A percentile compares a stretch with the other conserved stretches of the same genome.
phyloP scores from a whole-genome alignment of 2,113 vertebrate species.

The Eubucco bourcierii region DNA sequence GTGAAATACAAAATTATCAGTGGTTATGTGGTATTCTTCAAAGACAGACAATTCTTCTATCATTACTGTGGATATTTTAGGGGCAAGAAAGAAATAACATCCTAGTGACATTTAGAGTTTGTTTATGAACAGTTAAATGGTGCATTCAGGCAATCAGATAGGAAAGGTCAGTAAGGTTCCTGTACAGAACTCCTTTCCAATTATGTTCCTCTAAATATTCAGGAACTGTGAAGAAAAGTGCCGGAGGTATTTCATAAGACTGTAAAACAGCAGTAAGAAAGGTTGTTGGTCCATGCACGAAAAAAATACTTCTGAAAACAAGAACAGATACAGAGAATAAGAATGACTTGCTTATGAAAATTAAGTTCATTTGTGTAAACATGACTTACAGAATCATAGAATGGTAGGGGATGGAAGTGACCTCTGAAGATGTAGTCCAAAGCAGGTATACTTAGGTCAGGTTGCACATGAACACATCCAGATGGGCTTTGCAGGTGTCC shows the following conservation, averaged over 20 bases:
- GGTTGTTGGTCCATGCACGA: accelerated
- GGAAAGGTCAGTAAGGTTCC: neutral
- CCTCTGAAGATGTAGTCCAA: no score
- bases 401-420: no score
- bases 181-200: neutral
- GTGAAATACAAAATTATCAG: conserved; percentile 1
- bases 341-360: neutral
- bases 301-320: neutral
- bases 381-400: neutral
- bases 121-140: neutral
- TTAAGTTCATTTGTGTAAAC: neutral
- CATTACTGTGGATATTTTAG: neutral
- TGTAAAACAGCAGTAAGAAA: neutral
- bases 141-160: neutral
- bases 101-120: neutral
- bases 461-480: no score
- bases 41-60: neutral
- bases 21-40: neutral
- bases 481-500: no score
- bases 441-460: no score
- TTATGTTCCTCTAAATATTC: neutral
- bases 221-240: neutral
- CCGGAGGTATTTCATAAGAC: neutral
- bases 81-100: neutral
- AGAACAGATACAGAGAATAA: neutral